Base-by-base conservation (phyloP, 2,797 vertebrate species). In the Scarus forsteni region DNA sequence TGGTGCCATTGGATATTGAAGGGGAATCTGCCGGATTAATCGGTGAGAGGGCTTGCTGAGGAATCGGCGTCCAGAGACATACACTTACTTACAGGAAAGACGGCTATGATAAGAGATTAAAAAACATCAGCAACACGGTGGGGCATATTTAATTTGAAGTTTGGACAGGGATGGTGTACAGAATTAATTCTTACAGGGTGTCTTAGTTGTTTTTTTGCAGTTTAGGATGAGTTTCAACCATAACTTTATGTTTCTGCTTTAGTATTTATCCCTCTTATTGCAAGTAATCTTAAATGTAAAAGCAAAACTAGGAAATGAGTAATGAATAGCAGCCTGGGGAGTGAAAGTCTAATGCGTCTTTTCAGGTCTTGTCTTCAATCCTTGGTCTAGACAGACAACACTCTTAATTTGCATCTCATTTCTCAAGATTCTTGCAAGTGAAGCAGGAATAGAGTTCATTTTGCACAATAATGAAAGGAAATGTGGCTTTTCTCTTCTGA, bases 1-100 rank as follows among this genome's bases (percentile, higher is more conserved):
- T 72, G 84, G 78, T 59, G 73, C 77, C 81, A 60, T 79, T 83
- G 69, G 79, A 85, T 91, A 88, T 91, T 91, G 89, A 87, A 89
- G 81, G 59, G 74, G 76, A 81, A 87, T 87, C 81, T 67, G 79
- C 55, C 3, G 74, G 84, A 91, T 89, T 90, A 89, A 92, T 89
- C 74, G 60, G 61, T 0, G 42, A 68, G 67, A 66, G 65, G 27
- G 63, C 80, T 64, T 44, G 44, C 75, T 12, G 59, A 66, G 89
- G 81, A 65, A 75, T 74, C 35, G 42, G 3, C 48, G 35, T 83
- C 79, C 56, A 4, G 74, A 84, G 81, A 80, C 70, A 14, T 62
- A 3, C 63, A 51, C 81, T 76, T 71, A 74, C 76, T 81, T 74
- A 75, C 81, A 58, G 73, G 77, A 65, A 82, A 49, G 54, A 60